A percentile compares a stretch with the other conserved stretches of the same genome.
These are phyloP conservation scores for Meliscaeva auricollis DNA, from an alignment of 2,888 invertebrate species.

Conservation along the genomic window DNA sequence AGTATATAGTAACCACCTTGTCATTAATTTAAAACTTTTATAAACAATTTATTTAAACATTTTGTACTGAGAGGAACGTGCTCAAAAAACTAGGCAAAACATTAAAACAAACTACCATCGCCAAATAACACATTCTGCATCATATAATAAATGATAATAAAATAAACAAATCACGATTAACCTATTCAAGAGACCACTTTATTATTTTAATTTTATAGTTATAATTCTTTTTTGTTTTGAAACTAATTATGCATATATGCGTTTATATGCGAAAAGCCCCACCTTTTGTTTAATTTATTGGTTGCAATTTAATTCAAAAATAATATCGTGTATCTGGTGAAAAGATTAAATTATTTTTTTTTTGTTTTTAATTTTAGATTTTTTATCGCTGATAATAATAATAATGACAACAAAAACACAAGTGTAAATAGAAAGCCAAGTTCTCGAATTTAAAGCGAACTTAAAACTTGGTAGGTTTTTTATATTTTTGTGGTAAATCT, in stretches of 20 bases:
- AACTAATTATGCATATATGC: neutral
- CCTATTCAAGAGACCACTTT: slow-evolving; percentile 46
- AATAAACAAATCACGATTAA: slow-evolving; percentile 65
- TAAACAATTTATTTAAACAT: neutral
- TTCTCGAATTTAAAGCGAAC: too few species aligned
- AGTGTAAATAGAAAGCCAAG: too few species aligned
- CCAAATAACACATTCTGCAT: slow-evolving; percentile 55
- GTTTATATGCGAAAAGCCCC: neutral
- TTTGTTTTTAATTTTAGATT: too few species aligned
- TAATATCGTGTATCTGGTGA: too few species aligned
- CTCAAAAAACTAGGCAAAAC: neutral
- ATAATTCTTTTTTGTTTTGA: neutral
- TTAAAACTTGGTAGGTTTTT: too few species aligned
- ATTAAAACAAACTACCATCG: neutral
- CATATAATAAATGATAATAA: slow-evolving; percentile 61
- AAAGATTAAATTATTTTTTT: too few species aligned
- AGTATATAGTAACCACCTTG: neutral
- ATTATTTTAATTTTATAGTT: slow-evolving; percentile 9
- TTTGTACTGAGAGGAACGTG: neutral
- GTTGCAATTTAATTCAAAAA: neutral
- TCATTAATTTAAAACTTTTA: neutral
- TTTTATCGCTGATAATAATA: too few species aligned
- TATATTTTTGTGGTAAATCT: too few species aligned
- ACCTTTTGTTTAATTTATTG: neutral
- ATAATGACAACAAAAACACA: too few species aligned